Percentiles rank a stretch among this genome's conserved stretches.
Evolutionary conservation across 2,888 invertebrate species (phyloP).

Genomic region (Scaptomyza caliginosa): DNA sequence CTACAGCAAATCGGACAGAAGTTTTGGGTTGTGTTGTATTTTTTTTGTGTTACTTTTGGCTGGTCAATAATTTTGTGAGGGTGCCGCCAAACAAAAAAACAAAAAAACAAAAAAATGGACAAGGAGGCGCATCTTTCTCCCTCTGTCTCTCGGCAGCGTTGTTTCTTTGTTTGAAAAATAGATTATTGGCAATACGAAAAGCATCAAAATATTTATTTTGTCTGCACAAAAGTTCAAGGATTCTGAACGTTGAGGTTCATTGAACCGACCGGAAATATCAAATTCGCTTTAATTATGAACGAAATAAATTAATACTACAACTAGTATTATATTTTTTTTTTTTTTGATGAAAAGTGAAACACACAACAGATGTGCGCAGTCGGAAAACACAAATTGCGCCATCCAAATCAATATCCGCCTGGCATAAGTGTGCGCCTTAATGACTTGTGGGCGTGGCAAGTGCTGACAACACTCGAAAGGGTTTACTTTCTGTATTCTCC

Average conservation of each 20-base stretch:
- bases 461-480: slow-evolving; percentile 33
- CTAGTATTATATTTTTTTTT: slow-evolving; percentile 30
- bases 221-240: slow-evolving; percentile 78
- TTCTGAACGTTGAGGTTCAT: slow-evolving; percentile 63
- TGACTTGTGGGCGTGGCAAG: slow-evolving; percentile 59
- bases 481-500: slow-evolving; percentile 20
- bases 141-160: slow-evolving; percentile 19
- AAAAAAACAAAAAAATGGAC: slow-evolving; percentile 46
- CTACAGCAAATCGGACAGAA: slow-evolving; percentile 54
- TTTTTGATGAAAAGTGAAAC: slow-evolving; percentile 68
- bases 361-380: slow-evolving; percentile 67
- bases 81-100: slow-evolving; percentile 79
- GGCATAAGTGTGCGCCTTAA: slow-evolving; percentile 69
- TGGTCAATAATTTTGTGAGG: slow-evolving; percentile 83
- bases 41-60: slow-evolving; percentile 38
- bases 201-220: slow-evolving; percentile 63
- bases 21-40: slow-evolving; percentile 18
- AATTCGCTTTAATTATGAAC: slow-evolving; percentile 78
- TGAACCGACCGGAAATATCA: slow-evolving; percentile 82
- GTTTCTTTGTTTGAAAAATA: slow-evolving; percentile 69
- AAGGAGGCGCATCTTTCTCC: slow-evolving; percentile 36
- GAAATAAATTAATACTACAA: slow-evolving; percentile 69
- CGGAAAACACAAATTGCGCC: slow-evolving; percentile 39
- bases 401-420: slow-evolving; percentile 79
- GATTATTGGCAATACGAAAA: slow-evolving; percentile 73